Conservation (phyloP, 2,113 vertebrate genomes). For the Periophthalmodon schlosseri region DNA sequence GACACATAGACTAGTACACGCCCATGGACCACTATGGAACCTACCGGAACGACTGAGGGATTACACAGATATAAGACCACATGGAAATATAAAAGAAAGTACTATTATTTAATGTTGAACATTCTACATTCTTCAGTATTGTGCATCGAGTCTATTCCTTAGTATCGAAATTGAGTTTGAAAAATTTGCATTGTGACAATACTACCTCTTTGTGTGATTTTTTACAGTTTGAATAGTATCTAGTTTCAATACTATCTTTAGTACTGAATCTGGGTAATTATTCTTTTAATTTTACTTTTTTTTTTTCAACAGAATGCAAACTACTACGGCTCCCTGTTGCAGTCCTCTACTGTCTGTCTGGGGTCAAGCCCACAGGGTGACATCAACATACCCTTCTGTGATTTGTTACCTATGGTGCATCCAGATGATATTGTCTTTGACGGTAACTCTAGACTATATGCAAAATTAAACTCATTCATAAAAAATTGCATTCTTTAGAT, state of each 20-base stretch:
- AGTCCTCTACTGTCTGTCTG: slow-evolving; percentile 88
- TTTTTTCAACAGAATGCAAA: slow-evolving; percentile 83
- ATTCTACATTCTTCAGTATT: too few relatives aligned
- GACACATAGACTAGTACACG: too few relatives aligned
- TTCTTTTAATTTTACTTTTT: not conserved
- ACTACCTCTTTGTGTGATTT: too few relatives aligned
- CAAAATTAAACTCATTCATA: not conserved
- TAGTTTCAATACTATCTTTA: not conserved
- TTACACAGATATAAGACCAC: too few relatives aligned
- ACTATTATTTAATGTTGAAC: too few relatives aligned
- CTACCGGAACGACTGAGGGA: too few relatives aligned
- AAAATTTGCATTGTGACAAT: too few relatives aligned
- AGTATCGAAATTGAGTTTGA: too few relatives aligned
- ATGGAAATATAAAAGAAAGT: too few relatives aligned
- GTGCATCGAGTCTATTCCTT: too few relatives aligned
- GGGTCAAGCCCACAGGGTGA: slow-evolving; percentile 83
- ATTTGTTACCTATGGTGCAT: slow-evolving; percentile 91
- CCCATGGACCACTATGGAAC: too few relatives aligned
- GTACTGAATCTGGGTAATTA: not conserved
- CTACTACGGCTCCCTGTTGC: slow-evolving; percentile 91
- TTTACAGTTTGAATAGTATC: too few relatives aligned
- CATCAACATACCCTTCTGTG: slow-evolving; percentile 84
- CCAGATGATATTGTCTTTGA: slow-evolving; percentile 92
- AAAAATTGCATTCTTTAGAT: not conserved
- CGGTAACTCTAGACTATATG: slow-evolving; percentile 72